Evolutionary conservation across 2,113 vertebrate species (phyloP), one percentile per base, ranked within the genome.

Genomic region (Chionodraco myersi): DNA sequence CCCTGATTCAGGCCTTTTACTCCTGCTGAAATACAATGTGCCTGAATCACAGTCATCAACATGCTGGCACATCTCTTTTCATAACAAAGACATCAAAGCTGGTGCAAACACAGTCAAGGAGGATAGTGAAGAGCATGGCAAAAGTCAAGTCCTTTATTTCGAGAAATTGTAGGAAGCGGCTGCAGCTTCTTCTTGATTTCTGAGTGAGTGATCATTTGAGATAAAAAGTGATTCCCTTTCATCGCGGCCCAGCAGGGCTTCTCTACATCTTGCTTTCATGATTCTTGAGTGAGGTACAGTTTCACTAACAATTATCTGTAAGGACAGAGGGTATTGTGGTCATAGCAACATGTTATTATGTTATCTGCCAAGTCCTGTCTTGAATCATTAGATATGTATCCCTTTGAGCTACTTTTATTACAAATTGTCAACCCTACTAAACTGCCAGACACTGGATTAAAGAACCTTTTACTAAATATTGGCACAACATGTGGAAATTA

Each of bases 1-100:
- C 21, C n/a, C 26, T 47, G 48, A 77, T 45, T 5, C 23, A 12
- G 51, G 51, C 1, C 5, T 41, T 18, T 74, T 10, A 47, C 41
- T 52, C 14, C 11, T 26, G 65, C 16, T 41, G 41, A 71, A 69
- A 58, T 26, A 36, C 15, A 69, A 58, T 60, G 15, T 0, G 26
- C 65, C 18, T 30, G 66, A 82, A 51, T 57, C 36, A 16, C 6
- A 47, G 34, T 44, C 15, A 57, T 57, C 30, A 52, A 45, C 57
- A 67, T 52, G 2, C 45, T 53, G 65, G 2, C 70, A 61, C 48
- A 58, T 63, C 26, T 70, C 15, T 57, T 70, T 66, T 54, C 26
- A 79, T 67, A 59, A 78, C 49, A 68, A 66, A 86, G 11, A 6
- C 70, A 75, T 81, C 65, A 79, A 76, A 78, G 58, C 72, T 36